Evolutionary conservation across 2,888 invertebrate genomes (phyloP).

Genomic region (Adelphocoris suturalis): DNA sequence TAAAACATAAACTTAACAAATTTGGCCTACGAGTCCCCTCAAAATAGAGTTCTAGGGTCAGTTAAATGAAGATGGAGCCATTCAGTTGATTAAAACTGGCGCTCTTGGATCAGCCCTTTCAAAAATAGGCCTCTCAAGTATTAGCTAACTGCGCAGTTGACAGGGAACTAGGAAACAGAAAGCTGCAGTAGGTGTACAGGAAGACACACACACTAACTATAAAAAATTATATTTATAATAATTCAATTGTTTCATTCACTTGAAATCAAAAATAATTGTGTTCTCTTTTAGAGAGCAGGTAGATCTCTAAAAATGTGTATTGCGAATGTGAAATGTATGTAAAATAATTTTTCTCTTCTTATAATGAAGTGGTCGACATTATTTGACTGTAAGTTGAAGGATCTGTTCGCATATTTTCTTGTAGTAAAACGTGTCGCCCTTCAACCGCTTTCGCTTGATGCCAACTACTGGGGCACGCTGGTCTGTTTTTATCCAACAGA

Average conservation of each 20-base stretch:
- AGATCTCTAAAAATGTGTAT: conserved; percentile 11
- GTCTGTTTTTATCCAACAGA: conserved; percentile 80
- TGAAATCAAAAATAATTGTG: not conserved
- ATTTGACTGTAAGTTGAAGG: conserved; percentile 77
- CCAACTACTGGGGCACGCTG: conserved; percentile 80
- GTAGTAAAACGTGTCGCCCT: conserved; percentile 90
- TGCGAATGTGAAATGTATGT: not conserved
- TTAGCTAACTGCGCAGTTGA: too few species aligned
- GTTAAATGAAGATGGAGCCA: too few species aligned
- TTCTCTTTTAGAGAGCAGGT: not conserved
- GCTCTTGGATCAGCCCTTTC: too few species aligned
- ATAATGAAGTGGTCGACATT: not conserved
- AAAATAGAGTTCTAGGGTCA: too few species aligned
- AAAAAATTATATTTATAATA: not conserved
- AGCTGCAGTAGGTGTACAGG: too few species aligned
- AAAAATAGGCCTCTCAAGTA: too few species aligned
- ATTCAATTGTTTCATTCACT: not conserved
- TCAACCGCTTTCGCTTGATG: conserved; percentile 86
- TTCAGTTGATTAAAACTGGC: too few species aligned
- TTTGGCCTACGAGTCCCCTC: too few species aligned
- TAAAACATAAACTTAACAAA: too few species aligned
- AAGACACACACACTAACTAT: too few species aligned
- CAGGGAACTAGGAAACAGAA: too few species aligned
- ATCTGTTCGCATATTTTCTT: conserved; percentile 89
- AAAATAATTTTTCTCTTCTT: conserved; percentile 23